phyloP scores from a whole-genome alignment of 2,113 vertebrate genomes.

The Sinosuthora webbiana region DNA sequence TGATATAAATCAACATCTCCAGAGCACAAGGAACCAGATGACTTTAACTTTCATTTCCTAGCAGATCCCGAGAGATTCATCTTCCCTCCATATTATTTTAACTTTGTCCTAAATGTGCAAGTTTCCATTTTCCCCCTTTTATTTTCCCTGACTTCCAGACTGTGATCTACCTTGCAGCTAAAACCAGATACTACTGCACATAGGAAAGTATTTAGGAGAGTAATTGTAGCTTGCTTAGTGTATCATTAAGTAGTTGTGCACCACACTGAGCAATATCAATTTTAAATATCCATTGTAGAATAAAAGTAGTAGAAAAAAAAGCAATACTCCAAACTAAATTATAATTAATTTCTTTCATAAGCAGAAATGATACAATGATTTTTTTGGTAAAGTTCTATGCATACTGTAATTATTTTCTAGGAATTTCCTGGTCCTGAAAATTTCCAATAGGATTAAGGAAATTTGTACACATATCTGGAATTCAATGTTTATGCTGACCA shows the following conservation, averaged over 20 bases:
- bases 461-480: background rate
- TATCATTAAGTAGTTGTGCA: background rate
- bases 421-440: background rate
- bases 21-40: background rate
- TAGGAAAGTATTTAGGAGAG: background rate
- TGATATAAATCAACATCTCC: background rate
- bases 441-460: background rate
- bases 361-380: background rate
- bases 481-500: background rate
- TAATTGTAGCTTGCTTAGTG: background rate
- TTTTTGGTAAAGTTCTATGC: background rate
- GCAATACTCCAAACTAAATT: background rate
- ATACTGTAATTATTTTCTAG: background rate
- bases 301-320: background rate
- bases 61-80: background rate
- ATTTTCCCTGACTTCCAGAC: background rate
- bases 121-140: background rate
- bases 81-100: slow-evolving; percentile 25
- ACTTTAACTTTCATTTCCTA: slow-evolving; percentile 55
- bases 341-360: background rate
- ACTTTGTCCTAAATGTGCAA: slow-evolving; percentile 10
- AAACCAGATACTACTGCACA: background rate
- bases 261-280: background rate
- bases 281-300: background rate
- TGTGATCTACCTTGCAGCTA: background rate